phyloP scores from a whole-genome alignment of 2,888 invertebrate species.

The Proisotoma minuta region DNA sequence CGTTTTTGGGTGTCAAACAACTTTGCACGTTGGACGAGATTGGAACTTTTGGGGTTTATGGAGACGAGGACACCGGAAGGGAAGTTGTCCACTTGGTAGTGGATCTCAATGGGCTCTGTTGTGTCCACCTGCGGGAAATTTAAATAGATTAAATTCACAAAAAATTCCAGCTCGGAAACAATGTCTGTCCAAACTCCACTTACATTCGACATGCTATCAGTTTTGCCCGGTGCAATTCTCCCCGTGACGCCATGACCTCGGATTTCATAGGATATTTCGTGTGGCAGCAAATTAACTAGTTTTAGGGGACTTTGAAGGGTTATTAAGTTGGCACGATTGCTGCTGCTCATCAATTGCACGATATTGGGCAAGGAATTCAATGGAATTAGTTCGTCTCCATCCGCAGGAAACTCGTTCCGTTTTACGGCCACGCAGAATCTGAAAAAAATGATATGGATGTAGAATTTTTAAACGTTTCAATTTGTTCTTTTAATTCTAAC shows the following conservation, averaged over 20 bases:
- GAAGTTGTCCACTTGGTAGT: conserved; percentile 78
- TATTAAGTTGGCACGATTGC: conserved; percentile 80
- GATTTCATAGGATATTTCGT: conserved; percentile 63
- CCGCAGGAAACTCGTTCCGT: conserved; percentile 73
- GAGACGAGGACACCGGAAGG: conserved; percentile 63
- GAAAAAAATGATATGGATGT: too few species aligned
- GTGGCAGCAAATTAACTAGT: conserved; percentile 81
- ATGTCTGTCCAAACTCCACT: conserved; percentile 45
- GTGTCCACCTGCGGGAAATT: conserved; percentile 66
- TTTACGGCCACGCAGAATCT: conserved; percentile 76
- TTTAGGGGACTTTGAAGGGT: conserved; percentile 76
- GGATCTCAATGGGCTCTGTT: conserved; percentile 67
- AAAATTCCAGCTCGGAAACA: too few species aligned
- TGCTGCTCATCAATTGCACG: conserved; percentile 34
- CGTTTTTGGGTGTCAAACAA: conserved; percentile 69
- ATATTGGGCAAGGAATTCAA: conserved; percentile 30
- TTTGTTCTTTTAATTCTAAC: too few species aligned
- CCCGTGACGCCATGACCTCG: conserved; percentile 49
- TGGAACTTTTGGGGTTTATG: conserved; percentile 51
- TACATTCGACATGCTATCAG: conserved; percentile 51
- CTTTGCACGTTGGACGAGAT: conserved; percentile 65
- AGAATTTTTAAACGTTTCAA: too few species aligned
- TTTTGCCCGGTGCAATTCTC: conserved; percentile 53
- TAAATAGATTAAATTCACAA: too few species aligned
- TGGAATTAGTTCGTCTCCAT: conserved; percentile 49